Conservation (phyloP, 2,797 vertebrate genomes). For the Poeciliopsis turneri region DNA sequence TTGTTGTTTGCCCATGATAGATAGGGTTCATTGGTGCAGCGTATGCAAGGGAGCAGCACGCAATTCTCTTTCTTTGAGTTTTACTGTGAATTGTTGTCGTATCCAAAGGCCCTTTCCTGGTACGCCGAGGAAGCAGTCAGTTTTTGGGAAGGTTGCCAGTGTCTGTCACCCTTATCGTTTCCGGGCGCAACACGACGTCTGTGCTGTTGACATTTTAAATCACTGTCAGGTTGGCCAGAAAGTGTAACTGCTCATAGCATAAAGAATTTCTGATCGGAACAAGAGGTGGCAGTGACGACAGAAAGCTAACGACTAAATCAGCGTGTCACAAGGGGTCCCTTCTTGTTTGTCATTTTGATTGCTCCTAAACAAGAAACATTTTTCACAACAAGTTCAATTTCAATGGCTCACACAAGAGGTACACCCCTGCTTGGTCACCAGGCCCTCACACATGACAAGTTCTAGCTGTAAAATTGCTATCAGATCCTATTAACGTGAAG, state of each 20-base stretch:
- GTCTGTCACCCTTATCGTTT: conserved; percentile 1
- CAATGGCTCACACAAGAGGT: not conserved
- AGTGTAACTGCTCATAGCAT: conserved; percentile 1
- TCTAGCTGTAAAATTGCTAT: not conserved
- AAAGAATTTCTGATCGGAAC: not conserved
- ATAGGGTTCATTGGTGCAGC: not conserved
- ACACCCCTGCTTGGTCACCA: not conserved
- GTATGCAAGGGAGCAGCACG: not conserved
- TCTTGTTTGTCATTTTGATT: not conserved
- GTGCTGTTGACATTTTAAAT: not conserved
- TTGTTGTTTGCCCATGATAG: conserved; percentile 1
- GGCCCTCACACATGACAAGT: not conserved
- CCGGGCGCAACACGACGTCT: not conserved
- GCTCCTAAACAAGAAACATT: not conserved
- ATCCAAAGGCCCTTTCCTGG: not conserved
- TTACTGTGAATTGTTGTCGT: not conserved
- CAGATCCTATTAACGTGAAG: not conserved
- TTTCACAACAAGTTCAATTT: not conserved
- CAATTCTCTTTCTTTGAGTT: not conserved
- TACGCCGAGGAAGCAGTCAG: not conserved
- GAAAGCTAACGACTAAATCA: not conserved
- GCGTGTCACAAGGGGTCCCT: not conserved
- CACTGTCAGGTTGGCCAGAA: not conserved
- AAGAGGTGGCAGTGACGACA: not conserved
- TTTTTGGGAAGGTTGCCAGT: not conserved